phyloP scores from a whole-genome alignment of 2,888 invertebrate genomes.

The Hartigia nigra region DNA sequence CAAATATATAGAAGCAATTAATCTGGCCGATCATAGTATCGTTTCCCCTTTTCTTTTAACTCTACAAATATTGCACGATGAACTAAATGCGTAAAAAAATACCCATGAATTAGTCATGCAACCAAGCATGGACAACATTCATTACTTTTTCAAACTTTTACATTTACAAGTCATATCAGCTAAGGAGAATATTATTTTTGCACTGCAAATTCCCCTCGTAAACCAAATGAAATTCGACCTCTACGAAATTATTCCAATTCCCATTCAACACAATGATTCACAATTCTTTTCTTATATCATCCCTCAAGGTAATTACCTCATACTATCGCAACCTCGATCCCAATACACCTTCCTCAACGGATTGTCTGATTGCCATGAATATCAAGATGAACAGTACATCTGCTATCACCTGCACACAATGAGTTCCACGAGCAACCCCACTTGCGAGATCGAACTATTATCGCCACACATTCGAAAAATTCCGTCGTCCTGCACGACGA shows the following conservation, averaged over 20 bases:
- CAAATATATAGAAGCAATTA: slow-evolving; percentile 27
- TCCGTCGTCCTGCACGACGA: slow-evolving; percentile 22
- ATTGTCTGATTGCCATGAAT: slow-evolving; percentile 18
- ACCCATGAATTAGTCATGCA: slow-evolving; percentile 22
- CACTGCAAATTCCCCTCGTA: slow-evolving; percentile 27
- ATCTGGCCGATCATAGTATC: slow-evolving; percentile 29
- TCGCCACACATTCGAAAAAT: slow-evolving; percentile 22
- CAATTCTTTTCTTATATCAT: slow-evolving; percentile 25
- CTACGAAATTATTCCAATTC: slow-evolving; percentile 28
- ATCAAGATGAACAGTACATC: slow-evolving; percentile 14
- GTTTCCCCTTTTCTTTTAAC: slow-evolving; percentile 27
- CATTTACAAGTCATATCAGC: slow-evolving; percentile 18
- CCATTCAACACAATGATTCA: slow-evolving; percentile 23
- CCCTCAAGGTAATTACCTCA: slow-evolving; percentile 19
- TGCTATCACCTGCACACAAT: slow-evolving; percentile 15
- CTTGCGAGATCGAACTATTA: slow-evolving; percentile 24
- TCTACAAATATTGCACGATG: slow-evolving; percentile 22
- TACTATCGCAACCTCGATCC: slow-evolving; percentile 28
- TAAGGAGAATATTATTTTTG: slow-evolving; percentile 26
- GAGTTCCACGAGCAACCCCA: slow-evolving; percentile 13
- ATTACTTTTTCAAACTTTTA: slow-evolving; percentile 19
- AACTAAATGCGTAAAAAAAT: slow-evolving; percentile 26
- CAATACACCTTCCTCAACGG: slow-evolving; percentile 19
- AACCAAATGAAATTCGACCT: slow-evolving; percentile 23
- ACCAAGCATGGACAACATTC: slow-evolving; percentile 11